Evolutionary conservation across 2,888 invertebrate species (phyloP).

Genomic region (Harmothoe impar): DNA sequence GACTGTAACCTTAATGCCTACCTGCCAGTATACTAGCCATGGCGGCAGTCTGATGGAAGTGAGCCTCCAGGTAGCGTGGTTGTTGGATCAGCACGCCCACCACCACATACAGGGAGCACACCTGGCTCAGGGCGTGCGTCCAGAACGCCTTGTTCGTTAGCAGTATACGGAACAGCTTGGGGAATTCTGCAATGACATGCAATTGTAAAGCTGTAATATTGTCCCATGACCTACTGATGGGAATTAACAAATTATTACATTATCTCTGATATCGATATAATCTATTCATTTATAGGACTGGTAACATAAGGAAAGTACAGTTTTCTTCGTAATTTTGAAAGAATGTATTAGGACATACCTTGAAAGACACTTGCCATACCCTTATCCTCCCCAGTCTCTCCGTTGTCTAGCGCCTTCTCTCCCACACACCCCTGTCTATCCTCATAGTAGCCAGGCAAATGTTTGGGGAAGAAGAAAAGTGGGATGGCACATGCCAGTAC

Average conservation of each 20-base stretch:
- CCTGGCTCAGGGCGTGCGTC: constrained; percentile 52
- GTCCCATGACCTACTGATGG: too few species aligned
- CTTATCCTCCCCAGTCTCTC: background rate
- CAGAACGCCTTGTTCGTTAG: constrained; percentile 69
- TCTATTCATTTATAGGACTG: too few species aligned
- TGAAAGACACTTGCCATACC: background rate
- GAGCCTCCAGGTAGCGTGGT: constrained; percentile 70
- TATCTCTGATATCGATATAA: too few species aligned
- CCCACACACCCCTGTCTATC: background rate
- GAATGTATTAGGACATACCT: too few species aligned
- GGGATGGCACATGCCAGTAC: constrained; percentile 23
- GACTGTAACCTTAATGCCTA: constrained; percentile 27
- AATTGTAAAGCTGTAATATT: background rate
- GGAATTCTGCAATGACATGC: constrained; percentile 67
- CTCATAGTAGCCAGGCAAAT: constrained; percentile 14
- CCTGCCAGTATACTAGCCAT: constrained; percentile 68
- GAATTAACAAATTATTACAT: too few species aligned
- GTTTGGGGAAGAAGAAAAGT: constrained; percentile 63
- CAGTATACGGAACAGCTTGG: constrained; percentile 64
- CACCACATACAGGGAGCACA: constrained; percentile 68
- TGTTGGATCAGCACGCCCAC: constrained; percentile 67
- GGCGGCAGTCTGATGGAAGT: constrained; percentile 69
- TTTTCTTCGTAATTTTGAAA: too few species aligned
- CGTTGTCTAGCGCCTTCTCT: background rate
- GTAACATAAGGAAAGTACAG: too few species aligned